A percentile compares a stretch with the other conserved stretches of the same genome.
phyloP scores from a whole-genome alignment of 2,113 vertebrate genomes.

The Pao palembangensis region DNA sequence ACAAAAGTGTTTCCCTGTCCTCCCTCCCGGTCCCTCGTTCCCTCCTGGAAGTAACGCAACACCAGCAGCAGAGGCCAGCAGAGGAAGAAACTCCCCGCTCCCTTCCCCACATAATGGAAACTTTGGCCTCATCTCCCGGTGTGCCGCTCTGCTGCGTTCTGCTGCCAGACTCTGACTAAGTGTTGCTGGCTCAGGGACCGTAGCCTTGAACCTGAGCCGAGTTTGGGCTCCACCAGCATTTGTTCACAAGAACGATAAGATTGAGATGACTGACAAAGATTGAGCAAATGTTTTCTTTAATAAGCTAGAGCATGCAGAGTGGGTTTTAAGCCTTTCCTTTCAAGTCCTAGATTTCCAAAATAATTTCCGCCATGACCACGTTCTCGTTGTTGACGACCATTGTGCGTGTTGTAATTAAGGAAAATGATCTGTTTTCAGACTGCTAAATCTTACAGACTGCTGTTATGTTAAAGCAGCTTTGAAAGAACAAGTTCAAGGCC shows the following conservation, averaged over 20 bases:
- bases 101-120: constrained; percentile 67
- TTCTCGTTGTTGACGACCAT: constrained; percentile 42
- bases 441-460: not conserved
- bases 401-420: constrained; percentile 26
- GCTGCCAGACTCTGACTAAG: constrained; percentile 71
- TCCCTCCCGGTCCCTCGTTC: constrained; percentile 10
- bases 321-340: constrained; percentile 1
- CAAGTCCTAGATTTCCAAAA: constrained; percentile 53
- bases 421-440: constrained; percentile 34
- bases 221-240: constrained; percentile 34
- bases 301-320: constrained; percentile 4
- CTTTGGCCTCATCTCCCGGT: constrained; percentile 63
- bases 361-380: constrained; percentile 45
- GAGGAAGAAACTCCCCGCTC: constrained; percentile 54
- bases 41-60: constrained; percentile 51
- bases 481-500: not conserved
- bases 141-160: constrained; percentile 40
- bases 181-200: constrained; percentile 58
- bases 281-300: not conserved
- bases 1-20: not conserved
- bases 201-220: constrained; percentile 28
- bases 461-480: no score
- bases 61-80: constrained; percentile 52
- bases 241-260: constrained; percentile 43
- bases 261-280: constrained; percentile 24